A percentile compares a stretch with the other conserved stretches of the same genome.
Evolutionary conservation across 2,888 invertebrate genomes (phyloP).

Genomic region (Apodemia zela): DNA sequence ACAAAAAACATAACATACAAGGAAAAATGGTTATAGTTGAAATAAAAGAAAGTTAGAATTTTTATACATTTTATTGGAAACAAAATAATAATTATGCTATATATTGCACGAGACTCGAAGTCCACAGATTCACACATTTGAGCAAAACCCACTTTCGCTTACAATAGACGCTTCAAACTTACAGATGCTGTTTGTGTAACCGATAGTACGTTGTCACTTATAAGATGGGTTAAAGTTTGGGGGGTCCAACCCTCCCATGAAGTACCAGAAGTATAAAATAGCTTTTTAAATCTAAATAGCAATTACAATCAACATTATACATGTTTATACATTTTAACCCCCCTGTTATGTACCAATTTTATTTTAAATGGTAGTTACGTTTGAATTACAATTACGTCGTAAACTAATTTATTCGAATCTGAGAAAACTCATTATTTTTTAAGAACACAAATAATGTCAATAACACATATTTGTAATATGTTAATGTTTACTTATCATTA

Average conservation of each 20-base stretch:
- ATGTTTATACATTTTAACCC: neutral
- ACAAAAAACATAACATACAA: too few species aligned
- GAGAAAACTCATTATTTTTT: neutral
- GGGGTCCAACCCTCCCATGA: neutral
- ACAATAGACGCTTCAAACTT: conserved; percentile 29
- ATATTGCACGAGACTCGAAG: conserved; percentile 75
- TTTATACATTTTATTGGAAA: conserved; percentile 75
- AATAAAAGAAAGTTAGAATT: conserved; percentile 43
- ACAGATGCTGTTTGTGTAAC: conserved; percentile 1
- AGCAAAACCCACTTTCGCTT: conserved; percentile 75
- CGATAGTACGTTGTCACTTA: neutral
- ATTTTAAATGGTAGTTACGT: neutral
- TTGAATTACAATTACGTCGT: neutral
- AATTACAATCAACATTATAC: neutral
- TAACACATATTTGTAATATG: neutral
- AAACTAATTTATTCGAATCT: too few species aligned
- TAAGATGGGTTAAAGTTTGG: neutral
- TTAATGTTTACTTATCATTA: neutral
- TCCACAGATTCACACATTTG: conserved; percentile 54
- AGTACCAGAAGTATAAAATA: neutral
- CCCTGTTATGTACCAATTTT: neutral
- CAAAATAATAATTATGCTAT: conserved; percentile 79
- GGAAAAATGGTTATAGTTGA: conserved; percentile 5
- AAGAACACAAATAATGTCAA: neutral
- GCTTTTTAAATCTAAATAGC: neutral